Evolutionary conservation across 2,113 vertebrate species (phyloP), one percentile per base, ranked within the genome.

Genomic region (Agapornis roseicollis): DNA sequence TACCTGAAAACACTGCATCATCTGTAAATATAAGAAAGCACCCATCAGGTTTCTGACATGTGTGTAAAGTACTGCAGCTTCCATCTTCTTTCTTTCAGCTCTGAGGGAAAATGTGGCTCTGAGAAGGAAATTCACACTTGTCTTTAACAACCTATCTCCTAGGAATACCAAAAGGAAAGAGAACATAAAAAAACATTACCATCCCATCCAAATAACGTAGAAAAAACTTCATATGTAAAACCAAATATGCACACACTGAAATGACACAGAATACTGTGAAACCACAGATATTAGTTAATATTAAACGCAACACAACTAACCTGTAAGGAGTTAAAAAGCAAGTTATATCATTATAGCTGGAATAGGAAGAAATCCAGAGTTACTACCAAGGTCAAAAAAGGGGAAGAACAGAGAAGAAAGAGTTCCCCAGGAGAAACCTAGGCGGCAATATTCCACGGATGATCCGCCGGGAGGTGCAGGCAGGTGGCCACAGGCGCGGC

Each of bases 81-180:
- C 93, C 12, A 98, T 97, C 72, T 98, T 98, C 96, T 98, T 98
- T 88, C 97, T 98, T 80, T 98, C 98, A 84, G 98, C 98, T 95
- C 98, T 97, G 77, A 98, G 98, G 73, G 98, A 98, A 97, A 99
- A 91, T 8, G 97, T 93, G 74, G 95, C 97, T 98, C 98, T 98
- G 93, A 78, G 80, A 73, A 92, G 88, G 44, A 80, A 91, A 81
- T 79, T 78, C 64, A 7, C 37, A 33, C 41, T 93, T 70, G 83
- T 96, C 92, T 97, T 86, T 41, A 96, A 53, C 39, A 79, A 22
- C 7, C 10, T 10, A 46, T 29, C 49, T 73, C 53, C 31, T 33
- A 42, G 39, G 60, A 78, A 78, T 5, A 66, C 10, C 28, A 39
- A 42, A 71, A 28, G 5, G 46, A 82, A 85, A 89, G 91, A 63